Conservation (phyloP, 2,888 invertebrate species). For the Venustoraphidia nigricollis region DNA sequence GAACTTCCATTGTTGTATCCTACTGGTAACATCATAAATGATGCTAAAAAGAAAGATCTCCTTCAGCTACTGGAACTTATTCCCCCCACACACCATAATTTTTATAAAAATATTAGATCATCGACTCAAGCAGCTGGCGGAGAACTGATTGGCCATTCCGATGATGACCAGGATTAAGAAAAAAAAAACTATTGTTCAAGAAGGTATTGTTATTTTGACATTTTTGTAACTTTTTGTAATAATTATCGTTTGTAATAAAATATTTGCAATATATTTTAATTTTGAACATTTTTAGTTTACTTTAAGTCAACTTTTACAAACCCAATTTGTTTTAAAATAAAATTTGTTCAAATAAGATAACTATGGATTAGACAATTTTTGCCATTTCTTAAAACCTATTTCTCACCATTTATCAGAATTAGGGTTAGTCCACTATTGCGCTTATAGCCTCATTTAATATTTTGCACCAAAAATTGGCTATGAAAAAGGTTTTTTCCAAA, state of each 20-base stretch:
- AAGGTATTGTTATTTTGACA: too few species aligned
- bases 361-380: neutral
- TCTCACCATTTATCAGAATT: neutral
- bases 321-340: neutral
- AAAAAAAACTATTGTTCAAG: neutral
- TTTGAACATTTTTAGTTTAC: too few species aligned
- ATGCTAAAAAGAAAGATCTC: slow-evolving; percentile 9
- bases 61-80: slow-evolving; percentile 8
- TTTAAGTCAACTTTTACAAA: neutral
- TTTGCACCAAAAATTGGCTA: too few species aligned
- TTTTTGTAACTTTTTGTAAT: too few species aligned
- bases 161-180: neutral
- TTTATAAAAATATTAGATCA: slow-evolving; percentile 6
- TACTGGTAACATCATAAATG: slow-evolving; percentile 8
- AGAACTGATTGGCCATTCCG: neutral
- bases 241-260: too few species aligned
- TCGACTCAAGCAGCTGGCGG: neutral
- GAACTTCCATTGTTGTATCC: slow-evolving; percentile 9
- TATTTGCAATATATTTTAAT: too few species aligned
- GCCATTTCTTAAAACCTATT: neutral
- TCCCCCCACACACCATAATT: slow-evolving; percentile 5
- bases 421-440: neutral
- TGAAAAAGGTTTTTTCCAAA: too few species aligned
- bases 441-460: neutral
- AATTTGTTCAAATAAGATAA: neutral